Conservation (phyloP, 2,113 vertebrate species). For the Zeus faber region DNA sequence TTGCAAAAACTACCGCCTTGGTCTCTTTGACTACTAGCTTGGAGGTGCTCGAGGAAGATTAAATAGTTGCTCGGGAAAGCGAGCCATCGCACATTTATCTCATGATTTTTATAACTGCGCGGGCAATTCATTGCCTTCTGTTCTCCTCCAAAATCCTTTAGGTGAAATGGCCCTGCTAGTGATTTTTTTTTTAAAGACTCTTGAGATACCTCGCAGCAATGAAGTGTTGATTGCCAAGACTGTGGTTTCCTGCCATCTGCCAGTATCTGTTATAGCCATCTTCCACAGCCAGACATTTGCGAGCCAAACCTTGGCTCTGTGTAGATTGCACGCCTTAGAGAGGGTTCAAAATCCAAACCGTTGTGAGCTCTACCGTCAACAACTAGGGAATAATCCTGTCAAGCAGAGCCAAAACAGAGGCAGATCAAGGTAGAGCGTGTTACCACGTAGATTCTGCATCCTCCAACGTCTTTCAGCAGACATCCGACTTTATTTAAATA, state of each 20-base stretch:
- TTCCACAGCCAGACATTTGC: slow-evolving; percentile 58
- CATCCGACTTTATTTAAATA: slow-evolving; percentile 54
- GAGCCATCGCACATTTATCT: slow-evolving; percentile 53
- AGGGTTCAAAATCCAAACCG: slow-evolving; percentile 46
- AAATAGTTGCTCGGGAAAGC: slow-evolving; percentile 54
- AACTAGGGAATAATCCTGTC: slow-evolving; percentile 55
- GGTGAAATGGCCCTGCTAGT: slow-evolving; percentile 53
- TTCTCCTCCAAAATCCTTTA: slow-evolving; percentile 52
- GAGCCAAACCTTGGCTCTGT: slow-evolving; percentile 54
- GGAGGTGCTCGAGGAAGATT: slow-evolving; percentile 58
- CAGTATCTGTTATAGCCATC: slow-evolving; percentile 66
- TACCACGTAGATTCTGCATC: slow-evolving; percentile 37
- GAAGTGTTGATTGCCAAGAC: slow-evolving; percentile 63
- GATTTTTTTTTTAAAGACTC: slow-evolving; percentile 29
- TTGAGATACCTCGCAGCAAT: slow-evolving; percentile 52
- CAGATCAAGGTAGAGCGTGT: slow-evolving; percentile 44
- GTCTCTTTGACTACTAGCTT: slow-evolving; percentile 55
- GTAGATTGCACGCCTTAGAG: slow-evolving; percentile 53
- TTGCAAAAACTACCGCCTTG: slow-evolving; percentile 55
- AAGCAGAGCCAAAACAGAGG: slow-evolving; percentile 44
- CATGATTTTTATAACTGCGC: slow-evolving; percentile 62
- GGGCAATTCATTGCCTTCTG: slow-evolving; percentile 52
- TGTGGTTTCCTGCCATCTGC: slow-evolving; percentile 56
- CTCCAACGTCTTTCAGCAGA: slow-evolving; percentile 45
- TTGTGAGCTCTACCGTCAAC: slow-evolving; percentile 55